Conservation (phyloP, 2,888 invertebrate genomes). For the Cistogaster globosa region DNA sequence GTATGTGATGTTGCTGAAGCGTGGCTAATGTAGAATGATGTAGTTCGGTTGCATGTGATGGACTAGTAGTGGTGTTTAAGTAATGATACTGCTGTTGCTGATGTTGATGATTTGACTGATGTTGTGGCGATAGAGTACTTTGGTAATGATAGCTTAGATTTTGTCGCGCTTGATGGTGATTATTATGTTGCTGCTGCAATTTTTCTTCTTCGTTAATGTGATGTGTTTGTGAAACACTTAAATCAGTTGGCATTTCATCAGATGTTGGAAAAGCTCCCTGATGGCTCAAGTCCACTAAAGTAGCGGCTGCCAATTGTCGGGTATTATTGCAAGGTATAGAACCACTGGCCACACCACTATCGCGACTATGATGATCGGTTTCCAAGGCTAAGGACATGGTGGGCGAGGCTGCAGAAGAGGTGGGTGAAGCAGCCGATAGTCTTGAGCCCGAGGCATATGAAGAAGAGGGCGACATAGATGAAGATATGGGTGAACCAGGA, state of each 20-base stretch:
- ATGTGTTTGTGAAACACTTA: constrained; percentile 76
- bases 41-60: constrained; percentile 31
- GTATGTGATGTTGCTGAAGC: constrained; percentile 31
- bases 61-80: constrained; percentile 26
- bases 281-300: constrained; percentile 56
- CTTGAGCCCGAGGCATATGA: constrained; percentile 72
- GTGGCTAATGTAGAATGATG: constrained; percentile 73
- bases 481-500: constrained; percentile 76
- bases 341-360: constrained; percentile 80
- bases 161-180: constrained; percentile 76
- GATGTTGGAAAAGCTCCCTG: constrained; percentile 51
- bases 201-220: constrained; percentile 48
- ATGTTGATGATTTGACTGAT: constrained; percentile 19
- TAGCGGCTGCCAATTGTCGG: constrained; percentile 59
- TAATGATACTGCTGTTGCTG: constrained; percentile 60
- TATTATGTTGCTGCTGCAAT: constrained; percentile 77
- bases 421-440: constrained; percentile 70
- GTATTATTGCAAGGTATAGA: constrained; percentile 74
- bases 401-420: constrained; percentile 73
- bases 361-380: constrained; percentile 79
- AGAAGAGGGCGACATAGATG: constrained; percentile 75
- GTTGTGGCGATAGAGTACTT: constrained; percentile 76
- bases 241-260: constrained; percentile 79
- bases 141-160: constrained; percentile 64
- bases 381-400: constrained; percentile 73